These are phyloP conservation scores for Diploptera punctata DNA, from an alignment of 2,888 invertebrate species.

Conservation along the genomic window DNA sequence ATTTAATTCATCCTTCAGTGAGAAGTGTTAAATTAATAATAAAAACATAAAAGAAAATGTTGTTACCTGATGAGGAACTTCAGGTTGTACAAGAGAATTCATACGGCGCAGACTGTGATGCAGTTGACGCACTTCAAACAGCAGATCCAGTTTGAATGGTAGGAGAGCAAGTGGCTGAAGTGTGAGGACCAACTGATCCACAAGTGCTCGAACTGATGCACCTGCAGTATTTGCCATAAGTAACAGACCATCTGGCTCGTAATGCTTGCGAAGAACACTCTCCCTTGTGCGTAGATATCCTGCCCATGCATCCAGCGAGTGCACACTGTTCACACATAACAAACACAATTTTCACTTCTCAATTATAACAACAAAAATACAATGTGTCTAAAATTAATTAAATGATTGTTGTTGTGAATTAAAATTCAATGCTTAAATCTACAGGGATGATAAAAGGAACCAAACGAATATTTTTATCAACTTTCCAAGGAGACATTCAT, in stretches of 20 bases:
- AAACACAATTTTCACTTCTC: neutral
- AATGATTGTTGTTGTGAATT: too few relatives aligned
- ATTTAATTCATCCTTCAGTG: too few relatives aligned
- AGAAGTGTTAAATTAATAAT: too few relatives aligned
- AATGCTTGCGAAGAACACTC: conserved; percentile 80
- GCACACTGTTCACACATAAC: conserved; percentile 63
- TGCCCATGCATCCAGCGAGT: conserved; percentile 90
- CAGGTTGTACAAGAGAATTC: conserved; percentile 60
- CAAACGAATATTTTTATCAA: too few relatives aligned
- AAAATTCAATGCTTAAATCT: too few relatives aligned
- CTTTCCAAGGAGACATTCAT: too few relatives aligned
- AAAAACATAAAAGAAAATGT: too few relatives aligned
- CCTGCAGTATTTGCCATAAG: conserved; percentile 66
- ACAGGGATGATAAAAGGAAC: too few relatives aligned
- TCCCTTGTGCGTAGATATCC: conserved; percentile 86
- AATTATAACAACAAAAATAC: neutral
- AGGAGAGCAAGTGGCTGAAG: conserved; percentile 80
- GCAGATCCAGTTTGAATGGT: conserved; percentile 81
- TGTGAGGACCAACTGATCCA: conserved; percentile 77
- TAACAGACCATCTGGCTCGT: conserved; percentile 76
- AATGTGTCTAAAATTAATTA: too few relatives aligned
- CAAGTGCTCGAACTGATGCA: conserved; percentile 61
- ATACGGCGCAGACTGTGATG: conserved; percentile 77
- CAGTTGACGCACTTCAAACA: conserved; percentile 78
- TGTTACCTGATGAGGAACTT: conserved; percentile 12